Conservation (phyloP, 2,888 invertebrate genomes). For the Hemistola chrysoprasaria region DNA sequence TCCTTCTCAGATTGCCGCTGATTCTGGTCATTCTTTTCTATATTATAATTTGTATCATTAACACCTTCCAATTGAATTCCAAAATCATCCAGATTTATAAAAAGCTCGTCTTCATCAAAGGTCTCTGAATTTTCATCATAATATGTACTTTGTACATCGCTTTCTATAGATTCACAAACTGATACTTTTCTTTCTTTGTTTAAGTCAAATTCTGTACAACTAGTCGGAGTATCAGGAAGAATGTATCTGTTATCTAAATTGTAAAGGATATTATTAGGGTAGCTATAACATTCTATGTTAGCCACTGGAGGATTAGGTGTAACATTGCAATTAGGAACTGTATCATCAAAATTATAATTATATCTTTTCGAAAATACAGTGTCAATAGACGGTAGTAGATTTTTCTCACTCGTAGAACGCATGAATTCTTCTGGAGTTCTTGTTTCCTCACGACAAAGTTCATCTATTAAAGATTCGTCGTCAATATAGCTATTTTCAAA, state of each 20-base stretch:
- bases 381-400: constrained; percentile 69
- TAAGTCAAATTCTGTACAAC: constrained; percentile 67
- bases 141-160: constrained; percentile 67
- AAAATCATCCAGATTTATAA: constrained; percentile 72
- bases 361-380: constrained; percentile 71
- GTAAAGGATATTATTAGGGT: constrained; percentile 70
- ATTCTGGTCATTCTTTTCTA: constrained; percentile 32
- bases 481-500: constrained; percentile 66
- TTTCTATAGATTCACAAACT: constrained; percentile 69
- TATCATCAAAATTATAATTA: constrained; percentile 53
- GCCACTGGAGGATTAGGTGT: constrained; percentile 39
- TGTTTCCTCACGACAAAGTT: constrained; percentile 72
- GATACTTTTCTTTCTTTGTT: constrained; percentile 67
- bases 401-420: constrained; percentile 55
- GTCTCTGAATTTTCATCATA: constrained; percentile 72
- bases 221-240: constrained; percentile 70
- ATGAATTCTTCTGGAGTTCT: constrained; percentile 62
- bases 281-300: constrained; percentile 72
- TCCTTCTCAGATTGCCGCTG: constrained; percentile 55
- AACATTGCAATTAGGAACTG: constrained; percentile 36
- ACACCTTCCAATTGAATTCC: constrained; percentile 65
- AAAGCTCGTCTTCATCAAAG: constrained; percentile 73
- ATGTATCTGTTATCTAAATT: constrained; percentile 64
- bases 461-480: constrained; percentile 73
- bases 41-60: constrained; percentile 35